phyloP scores from a whole-genome alignment of 1,140 invertebrate genomes.

The Drosophila punjabiensis region DNA sequence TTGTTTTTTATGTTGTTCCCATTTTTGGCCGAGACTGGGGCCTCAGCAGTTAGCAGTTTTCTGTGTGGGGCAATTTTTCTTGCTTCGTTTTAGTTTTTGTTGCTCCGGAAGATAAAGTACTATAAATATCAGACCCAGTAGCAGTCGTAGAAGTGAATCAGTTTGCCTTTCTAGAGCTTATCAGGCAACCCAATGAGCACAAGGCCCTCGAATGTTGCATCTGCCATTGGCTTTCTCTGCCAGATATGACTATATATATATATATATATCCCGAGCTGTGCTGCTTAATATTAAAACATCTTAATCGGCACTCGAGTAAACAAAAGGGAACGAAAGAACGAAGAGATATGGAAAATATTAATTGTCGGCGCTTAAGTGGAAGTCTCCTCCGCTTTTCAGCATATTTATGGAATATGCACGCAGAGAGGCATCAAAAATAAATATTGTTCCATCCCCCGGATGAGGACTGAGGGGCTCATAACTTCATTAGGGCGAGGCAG shows the following conservation, averaged over 20 bases:
- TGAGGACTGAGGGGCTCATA: conserved; percentile 33
- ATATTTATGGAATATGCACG: conserved; percentile 54
- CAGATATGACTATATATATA: conserved; percentile 15
- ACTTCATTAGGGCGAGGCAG: conserved; percentile 63
- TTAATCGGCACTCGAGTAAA: conserved; percentile 67
- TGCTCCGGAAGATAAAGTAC: not conserved
- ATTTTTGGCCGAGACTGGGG: conserved; percentile 6
- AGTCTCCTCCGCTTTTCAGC: conserved; percentile 23
- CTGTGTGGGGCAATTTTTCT: not conserved
- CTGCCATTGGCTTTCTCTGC: conserved; percentile 10
- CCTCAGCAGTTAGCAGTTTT: conserved; percentile 20
- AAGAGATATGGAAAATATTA: conserved; percentile 64
- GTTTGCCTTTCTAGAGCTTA: conserved; percentile 8
- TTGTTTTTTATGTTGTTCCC: conserved; percentile 11
- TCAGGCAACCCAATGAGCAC: conserved; percentile 31
- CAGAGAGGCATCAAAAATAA: conserved; percentile 45
- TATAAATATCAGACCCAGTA: conserved; percentile 5
- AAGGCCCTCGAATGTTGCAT: conserved; percentile 30
- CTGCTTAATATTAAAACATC: conserved; percentile 65
- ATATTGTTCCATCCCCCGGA: conserved; percentile 23
- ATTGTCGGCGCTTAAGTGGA: conserved; percentile 68
- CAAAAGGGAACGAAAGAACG: conserved; percentile 10
- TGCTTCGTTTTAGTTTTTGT: not conserved
- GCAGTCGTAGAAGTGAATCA: conserved; percentile 30
- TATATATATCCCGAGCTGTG: conserved; percentile 16